These are phyloP conservation scores for Malaclemys terrapin DNA, from an alignment of 2,113 vertebrate species.

Conservation along the genomic window DNA sequence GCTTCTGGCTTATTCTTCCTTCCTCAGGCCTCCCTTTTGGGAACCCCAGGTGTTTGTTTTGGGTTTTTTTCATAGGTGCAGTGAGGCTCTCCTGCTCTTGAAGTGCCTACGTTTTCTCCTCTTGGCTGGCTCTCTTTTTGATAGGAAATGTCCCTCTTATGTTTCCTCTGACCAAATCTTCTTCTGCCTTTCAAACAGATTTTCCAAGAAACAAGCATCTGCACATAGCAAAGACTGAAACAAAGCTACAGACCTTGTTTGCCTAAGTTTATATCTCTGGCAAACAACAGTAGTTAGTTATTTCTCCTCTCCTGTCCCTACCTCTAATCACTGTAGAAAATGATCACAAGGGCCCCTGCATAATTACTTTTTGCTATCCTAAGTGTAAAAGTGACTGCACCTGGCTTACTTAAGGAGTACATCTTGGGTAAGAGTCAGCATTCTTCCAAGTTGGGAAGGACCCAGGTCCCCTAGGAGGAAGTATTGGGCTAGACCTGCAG, in stretches of 20 bases:
- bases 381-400: background rate
- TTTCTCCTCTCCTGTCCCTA: background rate
- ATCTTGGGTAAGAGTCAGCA: background rate
- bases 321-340: background rate
- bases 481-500: background rate
- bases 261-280: fast-evolving
- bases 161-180: background rate
- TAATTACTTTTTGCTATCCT: background rate
- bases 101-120: background rate
- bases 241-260: fast-evolving
- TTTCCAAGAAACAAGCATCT: background rate
- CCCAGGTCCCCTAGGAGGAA: background rate
- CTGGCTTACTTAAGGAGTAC: background rate
- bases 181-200: background rate
- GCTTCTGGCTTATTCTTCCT: background rate
- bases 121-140: background rate
- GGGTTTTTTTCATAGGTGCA: background rate
- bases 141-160: no score
- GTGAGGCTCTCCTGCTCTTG: background rate
- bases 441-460: background rate
- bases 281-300: background rate
- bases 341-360: fast-evolving
- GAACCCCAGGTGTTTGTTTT: background rate
- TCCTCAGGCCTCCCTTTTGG: background rate
- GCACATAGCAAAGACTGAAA: background rate